Evolutionary conservation across 37 sponge, comb jelly and placozoan species (phyloP).

Genomic region (Halichondria panicea): DNA sequence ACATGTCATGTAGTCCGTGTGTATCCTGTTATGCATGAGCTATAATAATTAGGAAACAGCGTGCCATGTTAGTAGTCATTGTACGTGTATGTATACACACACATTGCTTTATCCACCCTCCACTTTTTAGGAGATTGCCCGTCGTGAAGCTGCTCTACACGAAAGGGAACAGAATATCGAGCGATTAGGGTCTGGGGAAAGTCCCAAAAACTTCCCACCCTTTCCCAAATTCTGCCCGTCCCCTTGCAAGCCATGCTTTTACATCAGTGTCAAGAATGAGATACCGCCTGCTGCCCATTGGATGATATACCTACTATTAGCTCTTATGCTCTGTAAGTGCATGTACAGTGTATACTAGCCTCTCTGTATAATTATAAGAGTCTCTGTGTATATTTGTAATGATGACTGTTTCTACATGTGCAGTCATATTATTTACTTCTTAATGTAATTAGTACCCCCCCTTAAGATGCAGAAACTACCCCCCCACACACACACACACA

Average conservation of each 20-base stretch:
- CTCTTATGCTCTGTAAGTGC: constrained; percentile 56
- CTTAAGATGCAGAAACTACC: background rate
- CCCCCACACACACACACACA: background rate
- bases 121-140: constrained; percentile 53
- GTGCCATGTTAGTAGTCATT: too few species aligned
- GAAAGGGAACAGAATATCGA: constrained; percentile 54
- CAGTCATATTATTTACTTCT: background rate
- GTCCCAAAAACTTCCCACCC: constrained; percentile 91
- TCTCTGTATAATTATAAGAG: background rate
- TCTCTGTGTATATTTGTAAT: background rate
- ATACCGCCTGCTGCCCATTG: constrained; percentile 75
- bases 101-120: background rate
- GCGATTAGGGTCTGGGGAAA: constrained; percentile 40
- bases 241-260: constrained; percentile 91
- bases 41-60: too few species aligned
- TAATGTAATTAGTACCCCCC: background rate
- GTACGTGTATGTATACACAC: too few species aligned
- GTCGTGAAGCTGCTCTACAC: constrained; percentile 37
- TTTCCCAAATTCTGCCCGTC: constrained; percentile 75
- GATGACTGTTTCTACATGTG: background rate
- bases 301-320: constrained; percentile 57
- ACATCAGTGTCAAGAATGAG: constrained; percentile 86
- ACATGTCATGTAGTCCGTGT: background rate
- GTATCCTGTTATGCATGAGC: background rate
- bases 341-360: background rate